Evolutionary conservation across 2,888 invertebrate species (phyloP), one percentile per base, ranked within the genome.

Genomic region (Ischnus inquisitorius): DNA sequence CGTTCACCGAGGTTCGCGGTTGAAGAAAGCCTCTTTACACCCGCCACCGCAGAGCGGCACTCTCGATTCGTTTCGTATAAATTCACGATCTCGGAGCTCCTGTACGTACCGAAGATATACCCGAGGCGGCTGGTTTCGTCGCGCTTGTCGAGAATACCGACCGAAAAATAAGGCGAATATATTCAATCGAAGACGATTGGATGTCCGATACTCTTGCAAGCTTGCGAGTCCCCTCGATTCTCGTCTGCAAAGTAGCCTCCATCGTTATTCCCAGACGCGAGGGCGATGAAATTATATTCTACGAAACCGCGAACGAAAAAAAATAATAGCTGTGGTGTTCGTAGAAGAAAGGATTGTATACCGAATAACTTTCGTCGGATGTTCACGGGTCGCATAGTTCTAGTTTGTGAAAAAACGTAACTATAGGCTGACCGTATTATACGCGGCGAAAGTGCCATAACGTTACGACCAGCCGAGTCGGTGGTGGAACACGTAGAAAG

Each of bases 101-200:
- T 69, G 54, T 4, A 34, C 46, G 19, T 22, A 14, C 60, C 67
- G 14, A 46, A 67, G 25, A 69, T 51, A 79, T 68, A 69, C 39
- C 64, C 43, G 25, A 54, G 43, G 43, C 39, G 25, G 48, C 68
- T 43, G 34, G 22, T n/a, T 28, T n/a, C 22, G 62, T 12, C 28
- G 64, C 12, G 12, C 64, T 67, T 75, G 65, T 79, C 75, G 83
- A 62, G 69, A 83, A 83, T 79, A 75, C 75, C 57, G 48, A 51
- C 51, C 57, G 71, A 65, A 71, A 79, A 71, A 79, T 79, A 83
- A 83, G 64, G 75, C 39, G 74, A 83, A 83, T 83, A 67, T 76
- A 79, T 83, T 76, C 83, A 75, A 79, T 79, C 75, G 75, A 60
- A 22, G 71, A 67, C 83, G 83, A 79, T 79, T 71, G 79, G 65